Conservation (phyloP, 2,113 vertebrate genomes). For the Urocynchramus pylzowi region DNA sequence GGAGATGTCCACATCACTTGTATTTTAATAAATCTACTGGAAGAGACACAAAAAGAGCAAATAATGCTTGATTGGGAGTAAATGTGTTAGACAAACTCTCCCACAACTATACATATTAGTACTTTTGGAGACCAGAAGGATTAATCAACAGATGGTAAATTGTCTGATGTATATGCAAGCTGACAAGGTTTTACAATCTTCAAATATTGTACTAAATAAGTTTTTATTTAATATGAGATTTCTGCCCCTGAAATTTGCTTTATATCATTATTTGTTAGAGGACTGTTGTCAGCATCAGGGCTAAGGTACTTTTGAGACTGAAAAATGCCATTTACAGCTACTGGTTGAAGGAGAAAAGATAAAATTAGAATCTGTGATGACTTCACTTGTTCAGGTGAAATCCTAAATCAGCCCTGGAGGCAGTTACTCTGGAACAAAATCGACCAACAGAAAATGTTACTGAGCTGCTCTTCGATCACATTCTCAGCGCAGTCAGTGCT, state of each 20-base stretch:
- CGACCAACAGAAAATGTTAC: background rate
- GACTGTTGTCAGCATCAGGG: background rate
- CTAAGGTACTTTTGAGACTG: slow-evolving; percentile 1
- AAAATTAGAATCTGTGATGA: slow-evolving; percentile 14
- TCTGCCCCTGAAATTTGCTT: slow-evolving; percentile 10
- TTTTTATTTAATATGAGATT: slow-evolving; percentile 40
- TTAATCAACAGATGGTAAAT: slow-evolving; percentile 27
- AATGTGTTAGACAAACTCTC: background rate
- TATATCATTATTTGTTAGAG: slow-evolving; percentile 3
- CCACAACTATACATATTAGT: background rate
- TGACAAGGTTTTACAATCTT: slow-evolving; percentile 48
- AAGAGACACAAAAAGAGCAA: slow-evolving; percentile 28
- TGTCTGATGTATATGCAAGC: background rate
- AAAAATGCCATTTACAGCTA: slow-evolving; percentile 4
- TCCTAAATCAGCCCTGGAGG: background rate
- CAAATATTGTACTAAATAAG: slow-evolving; percentile 36
- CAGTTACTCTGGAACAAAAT: background rate
- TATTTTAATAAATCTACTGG: background rate
- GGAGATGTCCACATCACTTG: background rate
- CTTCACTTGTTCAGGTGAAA: background rate
- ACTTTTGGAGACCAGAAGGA: background rate
- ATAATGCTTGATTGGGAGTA: background rate
- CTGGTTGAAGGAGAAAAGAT: background rate
- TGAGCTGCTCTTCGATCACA: background rate
- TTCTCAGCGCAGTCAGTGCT: background rate